Evolutionary conservation across 2,888 invertebrate species (phyloP).

Genomic region (Caenorhabditis japonica): DNA sequence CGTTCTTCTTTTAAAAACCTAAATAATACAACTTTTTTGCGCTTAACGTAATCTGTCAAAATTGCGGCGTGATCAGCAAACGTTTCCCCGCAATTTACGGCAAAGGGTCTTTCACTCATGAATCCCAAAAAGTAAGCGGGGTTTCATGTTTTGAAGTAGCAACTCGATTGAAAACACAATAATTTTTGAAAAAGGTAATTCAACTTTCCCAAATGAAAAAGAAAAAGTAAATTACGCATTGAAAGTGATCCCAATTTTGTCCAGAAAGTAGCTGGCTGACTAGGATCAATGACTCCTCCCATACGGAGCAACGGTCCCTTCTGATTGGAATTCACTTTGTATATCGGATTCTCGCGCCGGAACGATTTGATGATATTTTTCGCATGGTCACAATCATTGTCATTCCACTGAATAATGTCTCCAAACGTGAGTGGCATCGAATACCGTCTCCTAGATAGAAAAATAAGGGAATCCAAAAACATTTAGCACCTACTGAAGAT

Average conservation of each 20-base stretch:
- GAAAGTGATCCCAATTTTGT: conserved; percentile 7
- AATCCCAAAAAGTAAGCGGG: too few species aligned
- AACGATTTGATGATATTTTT: not conserved
- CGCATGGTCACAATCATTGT: conserved; percentile 9
- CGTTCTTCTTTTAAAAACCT: too few species aligned
- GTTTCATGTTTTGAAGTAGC: too few species aligned
- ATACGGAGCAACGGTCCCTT: conserved; percentile 7
- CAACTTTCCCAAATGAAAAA: too few species aligned
- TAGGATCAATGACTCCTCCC: conserved; percentile 34
- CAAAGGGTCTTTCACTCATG: too few species aligned
- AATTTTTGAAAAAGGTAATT: too few species aligned
- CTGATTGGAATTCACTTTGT: not conserved
- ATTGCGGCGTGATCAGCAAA: too few species aligned
- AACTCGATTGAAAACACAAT: too few species aligned
- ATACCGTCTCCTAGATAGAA: conserved; percentile 27
- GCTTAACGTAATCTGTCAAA: too few species aligned
- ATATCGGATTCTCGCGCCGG: conserved; percentile 17
- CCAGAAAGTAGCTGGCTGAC: conserved; percentile 33
- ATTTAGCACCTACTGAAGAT: conserved; percentile 9
- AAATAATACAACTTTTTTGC: too few species aligned
- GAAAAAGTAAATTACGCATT: conserved; percentile 30
- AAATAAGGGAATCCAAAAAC: not conserved
- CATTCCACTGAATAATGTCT: conserved; percentile 24
- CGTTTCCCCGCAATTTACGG: too few species aligned
- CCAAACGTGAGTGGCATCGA: conserved; percentile 32